phyloP scores from a whole-genome alignment of 2,113 vertebrate species.

The Zapus hudsonius region DNA sequence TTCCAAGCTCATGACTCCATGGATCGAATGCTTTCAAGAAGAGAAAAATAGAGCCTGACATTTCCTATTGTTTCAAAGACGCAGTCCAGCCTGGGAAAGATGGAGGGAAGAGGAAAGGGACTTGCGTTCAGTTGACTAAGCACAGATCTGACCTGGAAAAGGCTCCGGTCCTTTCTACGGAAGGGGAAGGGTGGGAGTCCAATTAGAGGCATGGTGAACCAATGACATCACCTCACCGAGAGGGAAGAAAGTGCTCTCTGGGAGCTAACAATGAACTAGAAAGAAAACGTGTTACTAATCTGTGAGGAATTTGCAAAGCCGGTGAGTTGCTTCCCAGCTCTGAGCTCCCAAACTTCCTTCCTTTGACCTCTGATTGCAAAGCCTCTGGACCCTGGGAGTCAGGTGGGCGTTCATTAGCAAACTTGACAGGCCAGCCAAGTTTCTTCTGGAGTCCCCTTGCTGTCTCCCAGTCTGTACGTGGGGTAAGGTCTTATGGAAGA shows the following conservation, averaged over 20 bases:
- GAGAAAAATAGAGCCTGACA: conserved; percentile 75
- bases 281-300: conserved; percentile 43
- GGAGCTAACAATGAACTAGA: background rate
- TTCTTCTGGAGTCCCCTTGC: background rate
- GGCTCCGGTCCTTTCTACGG: conserved; percentile 50
- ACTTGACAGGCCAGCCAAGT: fast-evolving
- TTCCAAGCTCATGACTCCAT: conserved; percentile 34
- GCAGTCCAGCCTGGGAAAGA: conserved; percentile 75
- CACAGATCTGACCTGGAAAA: conserved; percentile 75
- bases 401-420: background rate
- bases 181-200: conserved; percentile 75
- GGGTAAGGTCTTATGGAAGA: background rate
- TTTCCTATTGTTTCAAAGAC: conserved; percentile 81
- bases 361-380: conserved; percentile 35
- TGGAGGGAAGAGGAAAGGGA: conserved; percentile 66
- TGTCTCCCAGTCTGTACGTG: background rate
- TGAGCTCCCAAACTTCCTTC: conserved; percentile 57
- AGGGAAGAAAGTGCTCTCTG: background rate
- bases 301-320: conserved; percentile 21
- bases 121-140: conserved; percentile 73
- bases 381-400: background rate
- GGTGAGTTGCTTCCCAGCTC: conserved; percentile 9
- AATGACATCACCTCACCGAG: conserved; percentile 37
- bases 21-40: conserved; percentile 72
- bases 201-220: background rate